These are phyloP conservation scores for Macrobrachium nipponense DNA, from an alignment of 1,140 invertebrate genomes.

Conservation along the genomic window DNA sequence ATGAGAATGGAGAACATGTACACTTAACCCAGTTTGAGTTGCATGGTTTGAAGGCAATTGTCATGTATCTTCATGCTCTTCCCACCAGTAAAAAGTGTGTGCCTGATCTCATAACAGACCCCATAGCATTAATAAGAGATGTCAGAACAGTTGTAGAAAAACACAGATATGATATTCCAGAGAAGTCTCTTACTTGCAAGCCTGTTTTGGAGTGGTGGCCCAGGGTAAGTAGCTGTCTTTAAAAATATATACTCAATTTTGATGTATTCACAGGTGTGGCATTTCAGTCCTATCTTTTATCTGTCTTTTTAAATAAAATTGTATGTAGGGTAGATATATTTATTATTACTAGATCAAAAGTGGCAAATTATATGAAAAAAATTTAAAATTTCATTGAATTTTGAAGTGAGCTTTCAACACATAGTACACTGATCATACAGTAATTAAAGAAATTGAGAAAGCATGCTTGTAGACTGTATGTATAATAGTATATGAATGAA, in stretches of 20 bases:
- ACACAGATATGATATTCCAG: conserved; percentile 87
- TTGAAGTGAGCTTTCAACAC: too few relatives aligned
- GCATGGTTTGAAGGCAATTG: conserved; percentile 90
- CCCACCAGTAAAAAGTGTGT: conserved; percentile 88
- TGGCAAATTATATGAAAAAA: too few relatives aligned
- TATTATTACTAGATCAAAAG: too few relatives aligned
- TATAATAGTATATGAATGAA: too few relatives aligned
- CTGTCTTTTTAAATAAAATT: too few relatives aligned
- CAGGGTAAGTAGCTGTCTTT: conserved; percentile 46
- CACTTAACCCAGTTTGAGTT: conserved; percentile 78
- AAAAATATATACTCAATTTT: background rate
- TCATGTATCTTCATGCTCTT: conserved; percentile 89
- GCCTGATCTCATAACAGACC: conserved; percentile 90
- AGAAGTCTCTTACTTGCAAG: conserved; percentile 83
- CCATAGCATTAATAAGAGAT: conserved; percentile 88
- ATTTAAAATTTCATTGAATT: too few relatives aligned
- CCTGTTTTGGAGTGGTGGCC: conserved; percentile 62
- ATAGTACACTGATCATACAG: too few relatives aligned
- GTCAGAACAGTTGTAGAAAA: conserved; percentile 87
- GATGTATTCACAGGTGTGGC: too few relatives aligned
- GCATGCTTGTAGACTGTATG: too few relatives aligned
- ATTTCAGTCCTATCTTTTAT: too few relatives aligned
- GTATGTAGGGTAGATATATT: too few relatives aligned
- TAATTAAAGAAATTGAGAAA: too few relatives aligned
- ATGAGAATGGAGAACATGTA: conserved; percentile 63